A percentile compares a stretch with the other conserved stretches of the same genome.
Evolutionary conservation across 2,888 invertebrate genomes (phyloP).

Genomic region (Drosophila subsilvestris): DNA sequence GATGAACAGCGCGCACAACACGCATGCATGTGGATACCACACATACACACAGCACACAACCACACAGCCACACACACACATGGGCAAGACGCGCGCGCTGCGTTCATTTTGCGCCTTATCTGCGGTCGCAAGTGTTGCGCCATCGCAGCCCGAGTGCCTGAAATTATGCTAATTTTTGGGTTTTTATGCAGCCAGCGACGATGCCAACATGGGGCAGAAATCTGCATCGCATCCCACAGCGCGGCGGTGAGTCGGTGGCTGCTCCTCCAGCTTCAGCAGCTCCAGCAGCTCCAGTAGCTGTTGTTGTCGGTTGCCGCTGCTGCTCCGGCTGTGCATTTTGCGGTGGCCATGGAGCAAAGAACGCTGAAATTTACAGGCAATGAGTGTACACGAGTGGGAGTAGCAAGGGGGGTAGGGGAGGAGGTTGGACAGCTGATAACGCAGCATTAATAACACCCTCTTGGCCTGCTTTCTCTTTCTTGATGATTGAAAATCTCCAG

Average conservation of each 20-base stretch:
- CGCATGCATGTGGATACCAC: constrained; percentile 26
- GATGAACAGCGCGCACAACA: constrained; percentile 34
- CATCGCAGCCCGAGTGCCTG: constrained; percentile 59
- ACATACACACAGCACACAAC: constrained; percentile 6
- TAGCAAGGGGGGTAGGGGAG: neutral
- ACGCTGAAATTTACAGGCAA: constrained; percentile 59
- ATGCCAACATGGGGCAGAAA: constrained; percentile 47
- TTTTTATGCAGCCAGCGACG: constrained; percentile 67
- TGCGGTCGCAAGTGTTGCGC: constrained; percentile 67
- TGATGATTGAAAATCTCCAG: constrained; percentile 69
- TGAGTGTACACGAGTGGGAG: constrained; percentile 43
- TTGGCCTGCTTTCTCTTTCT: constrained; percentile 38
- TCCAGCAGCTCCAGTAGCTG: no score
- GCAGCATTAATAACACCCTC: constrained; percentile 65
- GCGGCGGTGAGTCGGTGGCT: neutral
- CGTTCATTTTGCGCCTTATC: constrained; percentile 75
- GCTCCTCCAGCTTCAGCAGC: constrained; percentile 20
- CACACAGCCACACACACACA: constrained; percentile 24
- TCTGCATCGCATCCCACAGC: constrained; percentile 44
- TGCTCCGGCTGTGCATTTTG: constrained; percentile 49
- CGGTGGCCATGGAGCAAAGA: constrained; percentile 23
- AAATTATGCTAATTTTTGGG: constrained; percentile 76
- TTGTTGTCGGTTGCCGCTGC: constrained; percentile 1
- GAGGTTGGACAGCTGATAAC: constrained; percentile 58
- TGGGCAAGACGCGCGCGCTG: constrained; percentile 41